Evolutionary conservation across 1,140 invertebrate species (phyloP).

Genomic region (Phortica variegata): DNA sequence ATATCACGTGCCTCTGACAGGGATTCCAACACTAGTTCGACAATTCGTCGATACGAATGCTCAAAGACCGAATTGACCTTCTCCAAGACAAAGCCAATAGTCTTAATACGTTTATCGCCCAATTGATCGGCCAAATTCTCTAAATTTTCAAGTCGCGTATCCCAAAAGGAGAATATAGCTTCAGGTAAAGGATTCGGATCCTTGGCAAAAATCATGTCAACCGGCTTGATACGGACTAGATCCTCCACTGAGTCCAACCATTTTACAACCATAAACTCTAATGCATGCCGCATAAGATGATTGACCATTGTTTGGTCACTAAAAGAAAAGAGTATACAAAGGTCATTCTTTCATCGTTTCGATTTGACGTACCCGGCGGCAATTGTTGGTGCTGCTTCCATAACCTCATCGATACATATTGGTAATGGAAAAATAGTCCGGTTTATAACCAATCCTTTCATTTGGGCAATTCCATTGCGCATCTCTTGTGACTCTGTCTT

Average conservation of each 20-base stretch:
- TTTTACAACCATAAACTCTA: constrained; percentile 74
- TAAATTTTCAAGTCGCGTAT: constrained; percentile 68
- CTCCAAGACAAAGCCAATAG: constrained; percentile 76
- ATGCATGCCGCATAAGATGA: constrained; percentile 65
- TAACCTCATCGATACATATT: constrained; percentile 67
- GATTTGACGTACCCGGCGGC: constrained; percentile 59
- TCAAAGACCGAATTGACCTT: constrained; percentile 73
- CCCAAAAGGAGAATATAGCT: constrained; percentile 72
- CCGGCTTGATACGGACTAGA: constrained; percentile 60
- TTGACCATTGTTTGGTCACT: constrained; percentile 56
- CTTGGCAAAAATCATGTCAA: constrained; percentile 27
- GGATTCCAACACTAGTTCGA: constrained; percentile 67
- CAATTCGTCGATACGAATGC: constrained; percentile 67
- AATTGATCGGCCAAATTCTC: constrained; percentile 84
- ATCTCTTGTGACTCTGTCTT: constrained; percentile 69
- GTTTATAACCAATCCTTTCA: constrained; percentile 58
- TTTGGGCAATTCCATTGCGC: constrained; percentile 70
- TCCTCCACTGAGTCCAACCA: constrained; percentile 73
- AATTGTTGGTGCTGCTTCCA: constrained; percentile 60
- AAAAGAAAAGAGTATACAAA: neutral
- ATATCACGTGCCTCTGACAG: constrained; percentile 68
- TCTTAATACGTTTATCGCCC: constrained; percentile 73
- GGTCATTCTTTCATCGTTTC: neutral
- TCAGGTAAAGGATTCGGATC: constrained; percentile 64
- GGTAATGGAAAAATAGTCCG: constrained; percentile 69